These are phyloP conservation scores for Rotaria macrura DNA, from an alignment of 2,888 invertebrate genomes.

Conservation along the genomic window DNA sequence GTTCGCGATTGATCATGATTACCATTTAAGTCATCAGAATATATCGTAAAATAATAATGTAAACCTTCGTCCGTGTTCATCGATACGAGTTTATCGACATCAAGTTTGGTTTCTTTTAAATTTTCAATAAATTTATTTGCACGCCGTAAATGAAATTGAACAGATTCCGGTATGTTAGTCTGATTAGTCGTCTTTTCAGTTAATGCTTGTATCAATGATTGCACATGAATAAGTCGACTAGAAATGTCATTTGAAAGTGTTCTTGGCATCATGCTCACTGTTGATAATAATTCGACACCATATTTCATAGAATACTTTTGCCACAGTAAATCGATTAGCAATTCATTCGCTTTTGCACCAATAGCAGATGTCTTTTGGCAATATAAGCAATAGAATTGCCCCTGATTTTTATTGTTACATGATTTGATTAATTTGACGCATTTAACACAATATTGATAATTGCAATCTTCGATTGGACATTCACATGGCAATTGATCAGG, in stretches of 20 bases:
- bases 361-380: not conserved
- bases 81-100: too few relatives aligned
- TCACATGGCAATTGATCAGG: not conserved
- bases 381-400: not conserved
- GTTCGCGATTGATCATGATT: not conserved
- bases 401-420: not conserved
- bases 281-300: not conserved
- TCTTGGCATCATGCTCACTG: not conserved
- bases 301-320: not conserved
- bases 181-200: not conserved
- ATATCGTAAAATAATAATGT: not conserved
- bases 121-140: too few relatives aligned
- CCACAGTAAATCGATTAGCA: not conserved
- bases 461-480: not conserved
- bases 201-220: constrained; percentile 1
- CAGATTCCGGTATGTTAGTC: too few relatives aligned
- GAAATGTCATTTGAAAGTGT: not conserved
- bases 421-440: not conserved
- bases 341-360: not conserved
- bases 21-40: not conserved
- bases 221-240: not conserved
- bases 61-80: not conserved
- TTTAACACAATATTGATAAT: not conserved
- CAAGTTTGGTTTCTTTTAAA: too few relatives aligned
- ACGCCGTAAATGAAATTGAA: too few relatives aligned